Conservation (phyloP, 2,113 vertebrate genomes). For the Sebastes schlegelii region DNA sequence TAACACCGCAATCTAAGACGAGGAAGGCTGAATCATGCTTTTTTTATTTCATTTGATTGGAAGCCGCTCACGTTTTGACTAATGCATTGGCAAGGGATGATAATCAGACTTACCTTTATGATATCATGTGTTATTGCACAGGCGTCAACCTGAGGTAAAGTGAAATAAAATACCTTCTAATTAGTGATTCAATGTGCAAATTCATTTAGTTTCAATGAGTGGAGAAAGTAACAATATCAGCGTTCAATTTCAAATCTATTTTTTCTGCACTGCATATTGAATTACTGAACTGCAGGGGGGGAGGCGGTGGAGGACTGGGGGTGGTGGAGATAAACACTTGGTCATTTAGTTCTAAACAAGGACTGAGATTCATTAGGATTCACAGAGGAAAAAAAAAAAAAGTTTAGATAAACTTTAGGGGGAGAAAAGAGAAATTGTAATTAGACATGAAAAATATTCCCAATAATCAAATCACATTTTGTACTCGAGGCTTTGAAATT, state of each 20-base stretch:
- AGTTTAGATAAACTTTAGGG: constrained; percentile 79
- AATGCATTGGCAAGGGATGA: not conserved
- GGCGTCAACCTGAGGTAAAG: constrained; percentile 51
- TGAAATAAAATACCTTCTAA: constrained; percentile 78
- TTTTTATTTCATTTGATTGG: not conserved
- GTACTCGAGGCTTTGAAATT: constrained; percentile 82
- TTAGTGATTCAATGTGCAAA: constrained; percentile 72
- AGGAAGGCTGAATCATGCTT: not conserved
- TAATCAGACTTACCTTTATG: constrained; percentile 45
- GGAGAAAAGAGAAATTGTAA: constrained; percentile 80
- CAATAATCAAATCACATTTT: constrained; percentile 85
- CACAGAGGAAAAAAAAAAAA: constrained; percentile 45
- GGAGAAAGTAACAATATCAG: constrained; percentile 69
- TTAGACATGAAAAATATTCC: constrained; percentile 85
- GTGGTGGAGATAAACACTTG: constrained; percentile 42
- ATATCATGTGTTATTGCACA: constrained; percentile 51
- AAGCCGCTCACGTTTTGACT: constrained; percentile 2
- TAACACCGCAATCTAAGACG: not conserved
- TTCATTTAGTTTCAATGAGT: constrained; percentile 73
- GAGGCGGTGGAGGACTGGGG: not conserved
- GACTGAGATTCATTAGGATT: constrained; percentile 73
- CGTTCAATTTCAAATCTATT: constrained; percentile 71
- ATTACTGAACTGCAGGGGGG: constrained; percentile 55
- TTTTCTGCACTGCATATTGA: constrained; percentile 61
- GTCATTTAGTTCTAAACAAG: constrained; percentile 70